Evolutionary conservation across 1,140 invertebrate species (phyloP), one percentile per base, ranked within the genome.

Genomic region (Drosophila biarmipes): DNA sequence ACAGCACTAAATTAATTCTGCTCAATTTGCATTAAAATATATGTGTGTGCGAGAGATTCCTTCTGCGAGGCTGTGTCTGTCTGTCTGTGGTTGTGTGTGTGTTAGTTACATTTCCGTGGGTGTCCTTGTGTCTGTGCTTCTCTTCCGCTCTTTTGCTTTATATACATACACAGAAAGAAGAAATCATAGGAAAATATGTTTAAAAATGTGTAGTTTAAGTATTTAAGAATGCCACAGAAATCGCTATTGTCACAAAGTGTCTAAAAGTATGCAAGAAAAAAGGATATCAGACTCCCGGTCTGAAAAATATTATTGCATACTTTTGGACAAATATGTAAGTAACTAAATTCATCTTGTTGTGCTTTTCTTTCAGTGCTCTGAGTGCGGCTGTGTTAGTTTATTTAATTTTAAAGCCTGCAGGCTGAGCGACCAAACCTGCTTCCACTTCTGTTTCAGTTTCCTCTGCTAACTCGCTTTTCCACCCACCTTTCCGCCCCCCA

Each of bases 1-100:
- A 64, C 68, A 86, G 85, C 69, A 85, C 81, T 90, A 90, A 90
- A 90, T 90, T 90, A 90, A 90, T 90, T 90, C 85, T 90, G 85
- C 85, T 90, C 85, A 90, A 90, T 90, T 90, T 90, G 86, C 85
- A 90, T 90, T 90, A 78, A 90, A 86, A 90, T 90, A 79, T 82
- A 78, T 86, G 53, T 74, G 37, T 54, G 53, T 51, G 67, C 49
- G 63, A 53, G 63, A 35, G 48, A 54, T 48, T 52, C 21, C 21
- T 35, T 48, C n/a, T 29, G n/a, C 11, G 34, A 34, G 45, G 59
- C 38, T 40, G 64, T 56, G 31, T 59, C 7, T 40, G 56, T 43
- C 53, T 42, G 40, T 19, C 15, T 35, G 19, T 19, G 42, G n/a
- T n/a, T 68, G 45, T 49, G 56, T 57, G 38, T 72, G 46, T 78